Percentiles rank a stretch among this genome's conserved stretches.
phyloP scores from a whole-genome alignment of 2,888 invertebrate genomes.

The Heteropelma amictum region DNA sequence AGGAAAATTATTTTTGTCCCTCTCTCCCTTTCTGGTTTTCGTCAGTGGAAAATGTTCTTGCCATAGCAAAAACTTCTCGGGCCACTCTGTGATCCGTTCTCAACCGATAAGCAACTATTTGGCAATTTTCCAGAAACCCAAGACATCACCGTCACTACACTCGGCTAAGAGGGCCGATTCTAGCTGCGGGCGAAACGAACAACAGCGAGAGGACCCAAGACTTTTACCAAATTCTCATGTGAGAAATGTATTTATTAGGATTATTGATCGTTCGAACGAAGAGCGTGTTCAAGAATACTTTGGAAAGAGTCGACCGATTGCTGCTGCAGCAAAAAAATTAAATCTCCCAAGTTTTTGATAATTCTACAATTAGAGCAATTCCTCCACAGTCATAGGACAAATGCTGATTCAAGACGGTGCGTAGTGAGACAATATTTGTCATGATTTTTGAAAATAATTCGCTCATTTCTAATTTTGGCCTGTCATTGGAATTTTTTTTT shows the following conservation, averaged over 20 bases:
- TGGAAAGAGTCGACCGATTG: background rate
- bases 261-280: background rate
- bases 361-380: too few relatives aligned
- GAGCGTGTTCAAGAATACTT: background rate
- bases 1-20: too few relatives aligned
- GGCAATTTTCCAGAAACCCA: conserved; percentile 48
- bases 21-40: background rate
- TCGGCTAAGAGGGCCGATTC: conserved; percentile 31
- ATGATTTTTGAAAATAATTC: background rate
- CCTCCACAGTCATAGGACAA: too few relatives aligned
- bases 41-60: background rate
- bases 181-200: conserved; percentile 11
- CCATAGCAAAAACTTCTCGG: conserved; percentile 15
- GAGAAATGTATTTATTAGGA: conserved; percentile 9
- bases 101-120: conserved; percentile 53
- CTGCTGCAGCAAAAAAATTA: background rate
- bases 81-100: conserved; percentile 6
- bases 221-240: background rate
- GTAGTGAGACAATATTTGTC: background rate
- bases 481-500: background rate
- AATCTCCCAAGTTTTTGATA: too few relatives aligned
- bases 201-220: conserved; percentile 2
- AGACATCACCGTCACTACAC: conserved; percentile 27
- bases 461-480: background rate
- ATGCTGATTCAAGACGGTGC: too few relatives aligned